These are phyloP conservation scores for Oncorhynchus clarkii DNA, from an alignment of 2,113 vertebrate species.

Conservation along the genomic window DNA sequence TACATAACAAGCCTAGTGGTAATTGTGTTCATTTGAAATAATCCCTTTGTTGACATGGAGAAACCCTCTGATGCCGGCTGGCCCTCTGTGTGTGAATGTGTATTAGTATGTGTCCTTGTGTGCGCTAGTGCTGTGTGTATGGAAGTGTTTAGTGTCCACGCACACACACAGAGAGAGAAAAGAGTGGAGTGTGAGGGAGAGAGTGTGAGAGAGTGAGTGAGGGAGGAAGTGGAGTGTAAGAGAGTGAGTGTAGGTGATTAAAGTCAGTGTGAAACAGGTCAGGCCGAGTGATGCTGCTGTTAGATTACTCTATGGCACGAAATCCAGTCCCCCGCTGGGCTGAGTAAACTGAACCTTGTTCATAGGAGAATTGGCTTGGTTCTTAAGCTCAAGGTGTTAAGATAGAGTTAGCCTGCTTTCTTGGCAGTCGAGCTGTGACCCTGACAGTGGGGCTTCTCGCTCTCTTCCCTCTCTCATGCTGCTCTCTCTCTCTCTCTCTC, in stretches of 20 bases:
- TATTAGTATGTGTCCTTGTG: too few relatives aligned
- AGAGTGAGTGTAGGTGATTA: not conserved
- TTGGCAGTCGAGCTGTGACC: not conserved
- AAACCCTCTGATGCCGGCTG: not conserved
- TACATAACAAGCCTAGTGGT: constrained; percentile 1
- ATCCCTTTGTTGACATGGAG: not conserved
- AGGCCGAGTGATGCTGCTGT: constrained; percentile 13
- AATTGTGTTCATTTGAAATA: constrained; percentile 3
- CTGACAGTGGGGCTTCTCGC: not conserved
- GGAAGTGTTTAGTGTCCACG: too few relatives aligned
- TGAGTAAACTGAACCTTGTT: constrained; percentile 9
- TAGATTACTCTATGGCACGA: constrained; percentile 23
- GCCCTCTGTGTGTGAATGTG: too few relatives aligned
- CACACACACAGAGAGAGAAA: too few relatives aligned
- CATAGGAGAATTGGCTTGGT: not conserved
- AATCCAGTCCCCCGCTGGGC: constrained; percentile 8
- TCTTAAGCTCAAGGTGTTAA: not conserved
- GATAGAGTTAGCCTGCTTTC: not conserved
- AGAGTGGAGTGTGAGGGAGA: too few relatives aligned
- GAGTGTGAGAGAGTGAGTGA: too few relatives aligned
- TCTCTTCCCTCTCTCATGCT: not conserved
- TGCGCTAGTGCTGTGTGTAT: too few relatives aligned
- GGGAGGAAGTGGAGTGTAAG: too few relatives aligned
- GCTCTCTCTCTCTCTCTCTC: not conserved
- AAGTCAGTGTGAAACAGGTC: constrained; percentile 26